Evolutionary conservation across 2,888 invertebrate species (phyloP).

Genomic region (Cryptophagus acutangulus): DNA sequence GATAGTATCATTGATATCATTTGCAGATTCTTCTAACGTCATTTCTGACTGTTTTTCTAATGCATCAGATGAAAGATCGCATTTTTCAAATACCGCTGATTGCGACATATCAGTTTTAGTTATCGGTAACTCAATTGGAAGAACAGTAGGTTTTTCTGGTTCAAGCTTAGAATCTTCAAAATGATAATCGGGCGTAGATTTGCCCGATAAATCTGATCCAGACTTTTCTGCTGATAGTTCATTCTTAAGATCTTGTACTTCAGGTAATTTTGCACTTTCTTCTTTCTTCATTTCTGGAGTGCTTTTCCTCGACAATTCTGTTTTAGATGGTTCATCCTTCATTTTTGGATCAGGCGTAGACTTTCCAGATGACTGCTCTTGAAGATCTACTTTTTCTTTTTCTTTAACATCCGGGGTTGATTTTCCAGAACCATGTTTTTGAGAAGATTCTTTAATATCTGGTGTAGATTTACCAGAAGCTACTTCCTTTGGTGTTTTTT

Average conservation of each 20-base stretch:
- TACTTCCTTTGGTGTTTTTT: background rate
- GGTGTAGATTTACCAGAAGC: conserved; percentile 2
- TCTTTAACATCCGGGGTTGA: conserved; percentile 4
- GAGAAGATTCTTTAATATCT: background rate
- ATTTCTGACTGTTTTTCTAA: conserved; percentile 3
- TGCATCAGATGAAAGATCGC: background rate
- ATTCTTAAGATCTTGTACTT: conserved; percentile 6
- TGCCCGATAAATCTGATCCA: conserved; percentile 14
- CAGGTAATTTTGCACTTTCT: conserved; percentile 18
- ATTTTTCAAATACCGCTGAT: background rate
- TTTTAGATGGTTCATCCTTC: background rate
- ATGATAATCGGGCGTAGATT: conserved; percentile 20
- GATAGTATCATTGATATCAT: conserved; percentile 13
- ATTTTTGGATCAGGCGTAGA: conserved; percentile 12
- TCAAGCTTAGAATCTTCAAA: no score
- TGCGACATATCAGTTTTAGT: background rate
- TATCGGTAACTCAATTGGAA: no score
- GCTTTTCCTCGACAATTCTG: conserved; percentile 15
- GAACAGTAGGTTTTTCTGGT: no score
- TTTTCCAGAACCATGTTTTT: conserved; percentile 7
- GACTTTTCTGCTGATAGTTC: conserved; percentile 11
- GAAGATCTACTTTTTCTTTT: conserved; percentile 4
- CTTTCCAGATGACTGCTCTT: conserved; percentile 13
- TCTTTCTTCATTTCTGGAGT: conserved; percentile 14
- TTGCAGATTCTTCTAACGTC: conserved; percentile 10